Evolutionary conservation across 2,113 vertebrate species (phyloP).

Genomic region (Ammodytes dubius): DNA sequence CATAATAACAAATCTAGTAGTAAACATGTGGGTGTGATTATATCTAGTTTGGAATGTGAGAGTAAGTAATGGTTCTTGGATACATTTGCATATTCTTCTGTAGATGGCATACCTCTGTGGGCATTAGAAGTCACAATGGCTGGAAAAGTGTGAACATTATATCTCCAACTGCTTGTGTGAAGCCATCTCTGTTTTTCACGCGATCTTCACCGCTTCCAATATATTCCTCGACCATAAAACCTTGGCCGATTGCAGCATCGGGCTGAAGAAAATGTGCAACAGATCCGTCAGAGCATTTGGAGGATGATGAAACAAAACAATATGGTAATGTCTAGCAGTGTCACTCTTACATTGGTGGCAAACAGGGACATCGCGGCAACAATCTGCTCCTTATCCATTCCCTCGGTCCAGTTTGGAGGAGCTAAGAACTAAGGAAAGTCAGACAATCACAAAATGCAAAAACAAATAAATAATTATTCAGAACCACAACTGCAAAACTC

Average conservation of each 20-base stretch:
- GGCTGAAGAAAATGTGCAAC: conserved; percentile 48
- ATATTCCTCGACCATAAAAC: conserved; percentile 79
- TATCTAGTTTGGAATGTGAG: background rate
- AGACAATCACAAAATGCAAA: background rate
- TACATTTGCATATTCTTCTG: background rate
- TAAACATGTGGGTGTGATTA: background rate
- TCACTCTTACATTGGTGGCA: conserved; percentile 71
- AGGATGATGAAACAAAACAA: background rate
- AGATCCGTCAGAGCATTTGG: conserved; percentile 14
- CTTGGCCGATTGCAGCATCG: conserved; percentile 30
- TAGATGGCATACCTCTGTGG: conserved; percentile 82
- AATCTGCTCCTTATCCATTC: conserved; percentile 71
- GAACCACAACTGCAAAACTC: background rate
- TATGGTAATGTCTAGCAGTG: background rate
- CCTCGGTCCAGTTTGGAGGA: conserved; percentile 81
- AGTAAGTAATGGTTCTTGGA: background rate
- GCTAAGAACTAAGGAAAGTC: conserved; percentile 56
- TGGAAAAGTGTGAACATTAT: conserved; percentile 78
- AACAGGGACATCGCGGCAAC: background rate
- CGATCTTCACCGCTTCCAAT: conserved; percentile 77
- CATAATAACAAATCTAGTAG: background rate
- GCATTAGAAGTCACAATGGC: conserved; percentile 80
- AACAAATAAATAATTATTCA: background rate
- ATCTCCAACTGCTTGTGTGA: conserved; percentile 85
- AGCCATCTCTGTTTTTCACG: conserved; percentile 74